Evolutionary conservation across 2,888 invertebrate genomes (phyloP).

Genomic region (Baccha elongata): DNA sequence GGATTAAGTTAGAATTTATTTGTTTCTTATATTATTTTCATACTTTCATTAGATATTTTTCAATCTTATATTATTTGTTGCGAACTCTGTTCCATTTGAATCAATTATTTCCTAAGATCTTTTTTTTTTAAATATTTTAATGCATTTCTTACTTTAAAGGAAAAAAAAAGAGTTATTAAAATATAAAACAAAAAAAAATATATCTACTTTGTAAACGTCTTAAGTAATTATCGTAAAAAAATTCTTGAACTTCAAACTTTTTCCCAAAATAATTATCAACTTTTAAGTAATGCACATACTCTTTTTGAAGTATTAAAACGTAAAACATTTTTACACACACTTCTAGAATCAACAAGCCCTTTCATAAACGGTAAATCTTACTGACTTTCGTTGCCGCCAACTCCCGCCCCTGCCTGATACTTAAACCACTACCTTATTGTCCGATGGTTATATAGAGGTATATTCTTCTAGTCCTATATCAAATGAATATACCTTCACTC

Average conservation of each 20-base stretch:
- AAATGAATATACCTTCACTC: conserved; percentile 48
- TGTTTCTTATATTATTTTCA: no score
- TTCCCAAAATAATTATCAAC: conserved; percentile 16
- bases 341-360: not conserved
- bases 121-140: no score
- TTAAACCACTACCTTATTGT: conserved; percentile 45
- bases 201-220: no score
- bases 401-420: not conserved
- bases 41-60: no score
- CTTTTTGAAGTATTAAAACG: conserved; percentile 3
- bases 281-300: conserved; percentile 37
- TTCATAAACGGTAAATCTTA: conserved; percentile 11
- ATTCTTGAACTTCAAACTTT: conserved; percentile 8
- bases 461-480: conserved; percentile 15
- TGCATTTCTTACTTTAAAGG: no score
- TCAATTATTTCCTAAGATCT: no score
- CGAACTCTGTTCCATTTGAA: no score
- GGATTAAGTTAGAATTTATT: no score
- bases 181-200: no score
- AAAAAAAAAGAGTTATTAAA: no score
- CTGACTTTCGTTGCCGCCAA: not conserved
- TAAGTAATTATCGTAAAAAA: conserved; percentile 21
- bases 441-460: not conserved
- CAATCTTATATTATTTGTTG: no score
- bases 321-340: conserved; percentile 36